Percentiles rank a stretch among this genome's conserved stretches.
These are phyloP conservation scores for Python bivittatus DNA, from an alignment of 2,113 vertebrate species.

Conservation along the genomic window DNA sequence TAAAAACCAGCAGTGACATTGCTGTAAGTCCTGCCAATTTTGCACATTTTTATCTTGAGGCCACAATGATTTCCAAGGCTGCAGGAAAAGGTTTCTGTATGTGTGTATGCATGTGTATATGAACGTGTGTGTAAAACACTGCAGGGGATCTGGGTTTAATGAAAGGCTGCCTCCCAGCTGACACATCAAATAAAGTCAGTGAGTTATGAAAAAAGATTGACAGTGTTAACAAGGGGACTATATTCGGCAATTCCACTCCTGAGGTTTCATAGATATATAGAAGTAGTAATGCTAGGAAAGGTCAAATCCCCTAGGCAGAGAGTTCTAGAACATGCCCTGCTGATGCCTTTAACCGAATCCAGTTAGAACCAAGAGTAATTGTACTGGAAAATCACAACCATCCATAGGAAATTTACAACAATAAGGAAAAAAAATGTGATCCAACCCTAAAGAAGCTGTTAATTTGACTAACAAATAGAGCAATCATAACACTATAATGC, in stretches of 20 bases:
- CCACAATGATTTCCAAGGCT: constrained; percentile 3
- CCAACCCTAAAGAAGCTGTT: not conserved
- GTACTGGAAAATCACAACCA: not conserved
- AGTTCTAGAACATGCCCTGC: not conserved
- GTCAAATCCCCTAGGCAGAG: constrained; percentile 10
- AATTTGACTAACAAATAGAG: not conserved
- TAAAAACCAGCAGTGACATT: constrained; percentile 21
- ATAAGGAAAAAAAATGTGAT: not conserved
- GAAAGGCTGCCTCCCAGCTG: not conserved
- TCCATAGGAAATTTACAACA: not conserved
- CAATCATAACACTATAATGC: not conserved
- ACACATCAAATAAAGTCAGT: constrained; percentile 19
- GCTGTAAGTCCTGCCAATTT: not conserved
- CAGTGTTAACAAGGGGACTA: constrained; percentile 21
- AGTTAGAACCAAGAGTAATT: not conserved
- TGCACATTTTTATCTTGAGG: not conserved
- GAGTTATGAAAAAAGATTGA: constrained; percentile 27
- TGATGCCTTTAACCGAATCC: not conserved
- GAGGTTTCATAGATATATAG: constrained; percentile 8
- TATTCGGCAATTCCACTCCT: not conserved
- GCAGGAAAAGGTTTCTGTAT: not conserved
- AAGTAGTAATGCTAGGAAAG: constrained; percentile 8
- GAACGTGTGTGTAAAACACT: constrained; percentile 27
- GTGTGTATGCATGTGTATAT: not conserved
- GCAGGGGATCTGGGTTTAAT: constrained; percentile 21